Evolutionary conservation across 2,113 vertebrate genomes (phyloP), one percentile per base, ranked within the genome.

Genomic region (Oxyura jamaicensis): DNA sequence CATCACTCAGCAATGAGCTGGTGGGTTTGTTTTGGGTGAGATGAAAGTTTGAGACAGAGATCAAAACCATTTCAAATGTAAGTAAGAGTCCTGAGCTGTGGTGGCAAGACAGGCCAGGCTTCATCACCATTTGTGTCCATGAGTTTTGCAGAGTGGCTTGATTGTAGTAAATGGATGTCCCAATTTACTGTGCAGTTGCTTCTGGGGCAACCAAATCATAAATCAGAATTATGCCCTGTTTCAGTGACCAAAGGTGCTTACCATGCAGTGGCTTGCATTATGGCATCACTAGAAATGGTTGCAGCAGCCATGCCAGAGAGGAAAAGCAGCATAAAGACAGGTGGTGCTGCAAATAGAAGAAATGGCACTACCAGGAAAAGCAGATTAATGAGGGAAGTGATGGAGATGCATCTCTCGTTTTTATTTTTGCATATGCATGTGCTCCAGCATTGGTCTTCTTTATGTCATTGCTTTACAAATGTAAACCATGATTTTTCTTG

Each of bases 61-160:
- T 10, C 11, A 9, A 82, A 36, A 81, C 9, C 7, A 41, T 29
- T 78, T 86, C n/a, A 56, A 29, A 68, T 73, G 46, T 46, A 42
- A 62, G 58, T 26, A 7, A 23, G 65, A 41, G 19, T 44, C 19
- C n/a, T n/a, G 8, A 14, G 67, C 18, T 66, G 71, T 88, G 0
- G 0, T 33, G 25, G 33, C 42, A 88, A 48, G 80, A n/a, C 55
- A 6, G 23, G 56, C 4, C 33, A 71, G 25, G 13, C 31, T 36
- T 76, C 1, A 2, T 82, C 8, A 5, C 18, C 42, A 26, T 79
- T 88, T 0, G 0, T 35, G 17, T 33, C 53, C 0, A 0, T 22
- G 65, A 56, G 1, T 73, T 55, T 31, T 36, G n/a, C 67, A 39
- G n/a, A 67, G 29, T 50, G 66, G 20, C 56, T 84, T 66, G n/a